A percentile compares a stretch with the other conserved stretches of the same genome.
These are phyloP conservation scores for Stercorarius parasiticus DNA, from an alignment of 2,113 vertebrate genomes.

Conservation along the genomic window DNA sequence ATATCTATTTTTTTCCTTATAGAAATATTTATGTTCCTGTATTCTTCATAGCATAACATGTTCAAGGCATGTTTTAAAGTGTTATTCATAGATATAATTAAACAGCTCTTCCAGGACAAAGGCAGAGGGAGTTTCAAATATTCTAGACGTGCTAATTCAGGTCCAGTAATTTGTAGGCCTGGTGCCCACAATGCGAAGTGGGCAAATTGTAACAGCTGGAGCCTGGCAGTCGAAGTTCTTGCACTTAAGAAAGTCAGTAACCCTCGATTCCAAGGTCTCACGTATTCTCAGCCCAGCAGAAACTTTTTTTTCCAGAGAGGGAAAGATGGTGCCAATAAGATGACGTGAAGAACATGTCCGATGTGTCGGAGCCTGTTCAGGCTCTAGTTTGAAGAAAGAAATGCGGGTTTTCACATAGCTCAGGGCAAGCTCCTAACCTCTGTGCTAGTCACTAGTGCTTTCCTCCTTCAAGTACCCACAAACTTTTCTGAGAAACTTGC, in stretches of 20 bases:
- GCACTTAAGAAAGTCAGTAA: background rate
- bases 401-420: background rate
- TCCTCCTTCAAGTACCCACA: background rate
- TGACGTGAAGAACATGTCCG: accelerated
- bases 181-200: background rate
- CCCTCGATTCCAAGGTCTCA: background rate
- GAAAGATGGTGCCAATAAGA: background rate
- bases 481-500: background rate
- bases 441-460: background rate
- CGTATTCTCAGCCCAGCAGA: background rate
- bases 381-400: background rate
- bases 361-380: background rate
- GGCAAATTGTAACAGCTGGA: background rate
- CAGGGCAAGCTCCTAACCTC: background rate
- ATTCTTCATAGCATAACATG: background rate
- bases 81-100: background rate
- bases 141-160: background rate
- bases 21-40: background rate
- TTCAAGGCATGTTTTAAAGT: background rate
- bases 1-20: background rate
- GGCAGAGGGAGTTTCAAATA: background rate
- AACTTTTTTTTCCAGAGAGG: background rate
- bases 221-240: background rate
- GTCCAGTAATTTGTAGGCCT: background rate
- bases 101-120: background rate